Conservation (phyloP, 1,140 invertebrate species). For the Drosophila asahinai region DNA sequence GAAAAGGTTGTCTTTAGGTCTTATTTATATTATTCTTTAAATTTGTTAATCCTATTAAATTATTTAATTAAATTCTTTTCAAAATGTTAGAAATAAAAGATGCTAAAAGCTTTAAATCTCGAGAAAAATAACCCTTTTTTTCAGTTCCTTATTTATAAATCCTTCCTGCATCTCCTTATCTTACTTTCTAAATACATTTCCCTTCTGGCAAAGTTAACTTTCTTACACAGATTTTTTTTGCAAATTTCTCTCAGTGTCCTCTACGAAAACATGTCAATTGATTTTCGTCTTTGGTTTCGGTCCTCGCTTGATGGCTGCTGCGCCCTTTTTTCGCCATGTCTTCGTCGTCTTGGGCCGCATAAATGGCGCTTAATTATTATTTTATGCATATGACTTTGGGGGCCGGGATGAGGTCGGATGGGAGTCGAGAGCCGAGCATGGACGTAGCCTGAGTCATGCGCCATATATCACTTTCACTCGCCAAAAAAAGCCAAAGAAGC, state of each 20-base stretch:
- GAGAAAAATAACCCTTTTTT: too few species aligned
- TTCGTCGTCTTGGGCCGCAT: slow-evolving; percentile 63
- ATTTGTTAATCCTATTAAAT: too few species aligned
- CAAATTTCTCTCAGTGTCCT: slow-evolving; percentile 33
- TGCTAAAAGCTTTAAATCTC: too few species aligned
- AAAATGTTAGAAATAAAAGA: too few species aligned
- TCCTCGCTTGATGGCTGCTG: slow-evolving; percentile 55
- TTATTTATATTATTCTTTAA: too few species aligned
- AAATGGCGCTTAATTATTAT: slow-evolving; percentile 78
- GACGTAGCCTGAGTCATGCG: slow-evolving; percentile 67
- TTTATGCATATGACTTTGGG: slow-evolving; percentile 74
- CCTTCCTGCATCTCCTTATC: too few species aligned
- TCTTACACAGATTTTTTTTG: too few species aligned
- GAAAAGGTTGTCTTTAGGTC: too few species aligned
- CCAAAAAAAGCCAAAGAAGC: slow-evolving; percentile 48
- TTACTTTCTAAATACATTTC: not conserved
- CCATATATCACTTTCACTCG: slow-evolving; percentile 81
- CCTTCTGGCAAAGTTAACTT: not conserved
- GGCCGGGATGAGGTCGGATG: slow-evolving; percentile 43
- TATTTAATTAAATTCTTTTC: too few species aligned
- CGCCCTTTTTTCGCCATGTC: slow-evolving; percentile 67
- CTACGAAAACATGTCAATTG: slow-evolving; percentile 57
- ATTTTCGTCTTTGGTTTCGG: slow-evolving; percentile 54
- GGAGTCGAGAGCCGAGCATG: slow-evolving; percentile 29
- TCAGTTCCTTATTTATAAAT: too few species aligned